A percentile compares a stretch with the other conserved stretches of the same genome.
These are phyloP conservation scores for Microplitis manilae DNA, from an alignment of 2,888 invertebrate species.

Conservation along the genomic window DNA sequence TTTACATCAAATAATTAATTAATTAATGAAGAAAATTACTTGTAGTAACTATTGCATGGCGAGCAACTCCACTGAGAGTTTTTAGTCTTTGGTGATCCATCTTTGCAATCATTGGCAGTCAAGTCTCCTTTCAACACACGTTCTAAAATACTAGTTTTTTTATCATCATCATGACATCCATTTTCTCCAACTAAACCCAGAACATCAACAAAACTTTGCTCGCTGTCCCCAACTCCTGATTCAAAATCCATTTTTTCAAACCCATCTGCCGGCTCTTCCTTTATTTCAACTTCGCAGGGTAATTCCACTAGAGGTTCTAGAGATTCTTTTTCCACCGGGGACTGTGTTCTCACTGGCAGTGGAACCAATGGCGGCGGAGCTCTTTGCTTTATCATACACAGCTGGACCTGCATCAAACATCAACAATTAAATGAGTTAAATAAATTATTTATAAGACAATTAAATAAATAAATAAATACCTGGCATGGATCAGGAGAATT, in stretches of 20 bases:
- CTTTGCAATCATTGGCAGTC: conserved; percentile 61
- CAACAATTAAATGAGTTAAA: not conserved
- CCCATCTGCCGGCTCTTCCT: conserved; percentile 55
- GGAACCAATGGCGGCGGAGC: conserved; percentile 65
- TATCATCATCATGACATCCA: conserved; percentile 16
- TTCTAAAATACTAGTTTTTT: conserved; percentile 59
- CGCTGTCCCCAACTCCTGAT: conserved; percentile 24
- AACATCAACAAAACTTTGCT: conserved; percentile 42
- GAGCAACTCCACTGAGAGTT: conserved; percentile 65
- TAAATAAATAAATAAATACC: conserved; percentile 47
- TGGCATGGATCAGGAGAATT: conserved; percentile 66
- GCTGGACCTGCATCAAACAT: conserved; percentile 55
- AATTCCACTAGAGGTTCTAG: conserved; percentile 59
- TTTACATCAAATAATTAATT: conserved; percentile 15
- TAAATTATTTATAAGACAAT: conserved; percentile 12
- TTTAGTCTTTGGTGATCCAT: conserved; percentile 52
- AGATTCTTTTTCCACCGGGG: conserved; percentile 41
- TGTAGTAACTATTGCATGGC: conserved; percentile 65
- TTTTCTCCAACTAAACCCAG: not conserved
- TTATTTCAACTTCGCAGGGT: conserved; percentile 64
- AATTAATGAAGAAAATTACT: conserved; percentile 50
- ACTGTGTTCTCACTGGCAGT: conserved; percentile 52
- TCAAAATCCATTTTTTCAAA: conserved; percentile 30
- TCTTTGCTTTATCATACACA: conserved; percentile 62
- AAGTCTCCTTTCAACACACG: conserved; percentile 62